Percentiles rank a stretch among this genome's conserved stretches.
These are phyloP conservation scores for Hestina assimilis DNA, from an alignment of 1,140 invertebrate species.

Conservation along the genomic window DNA sequence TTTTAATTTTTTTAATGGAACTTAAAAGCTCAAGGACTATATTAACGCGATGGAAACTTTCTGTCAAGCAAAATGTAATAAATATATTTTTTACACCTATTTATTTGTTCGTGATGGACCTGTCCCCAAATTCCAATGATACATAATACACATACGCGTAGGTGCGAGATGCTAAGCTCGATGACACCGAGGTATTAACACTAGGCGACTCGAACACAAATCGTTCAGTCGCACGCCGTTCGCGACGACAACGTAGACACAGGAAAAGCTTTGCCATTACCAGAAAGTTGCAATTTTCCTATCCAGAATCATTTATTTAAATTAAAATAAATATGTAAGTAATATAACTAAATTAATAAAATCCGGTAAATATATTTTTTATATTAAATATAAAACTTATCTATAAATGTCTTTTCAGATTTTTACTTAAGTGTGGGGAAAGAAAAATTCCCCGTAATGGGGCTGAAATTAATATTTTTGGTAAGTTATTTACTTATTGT, in stretches of 20 bases:
- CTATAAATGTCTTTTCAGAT: constrained; percentile 26
- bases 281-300: constrained; percentile 12
- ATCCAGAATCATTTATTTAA: too few relatives aligned
- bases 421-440: constrained; percentile 5
- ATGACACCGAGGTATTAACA: constrained; percentile 70
- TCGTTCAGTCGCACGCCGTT: constrained; percentile 59
- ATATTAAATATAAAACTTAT: not conserved
- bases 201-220: constrained; percentile 47
- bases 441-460: constrained; percentile 52
- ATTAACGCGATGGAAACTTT: too few relatives aligned
- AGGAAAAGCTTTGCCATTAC: constrained; percentile 9
- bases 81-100: not conserved
- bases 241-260: constrained; percentile 49
- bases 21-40: too few relatives aligned
- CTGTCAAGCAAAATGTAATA: not conserved
- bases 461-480: constrained; percentile 47
- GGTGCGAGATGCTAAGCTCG: constrained; percentile 59
- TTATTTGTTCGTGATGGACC: constrained; percentile 24
- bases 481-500: too few relatives aligned
- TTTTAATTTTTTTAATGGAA: too few relatives aligned
- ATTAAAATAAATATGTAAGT: constrained; percentile 8
- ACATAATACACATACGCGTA: constrained; percentile 41
- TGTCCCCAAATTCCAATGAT: constrained; percentile 44
- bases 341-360: too few relatives aligned
- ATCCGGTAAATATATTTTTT: not conserved